Evolutionary conservation across 2,113 vertebrate species (phyloP).

Genomic region (Alces alces): DNA sequence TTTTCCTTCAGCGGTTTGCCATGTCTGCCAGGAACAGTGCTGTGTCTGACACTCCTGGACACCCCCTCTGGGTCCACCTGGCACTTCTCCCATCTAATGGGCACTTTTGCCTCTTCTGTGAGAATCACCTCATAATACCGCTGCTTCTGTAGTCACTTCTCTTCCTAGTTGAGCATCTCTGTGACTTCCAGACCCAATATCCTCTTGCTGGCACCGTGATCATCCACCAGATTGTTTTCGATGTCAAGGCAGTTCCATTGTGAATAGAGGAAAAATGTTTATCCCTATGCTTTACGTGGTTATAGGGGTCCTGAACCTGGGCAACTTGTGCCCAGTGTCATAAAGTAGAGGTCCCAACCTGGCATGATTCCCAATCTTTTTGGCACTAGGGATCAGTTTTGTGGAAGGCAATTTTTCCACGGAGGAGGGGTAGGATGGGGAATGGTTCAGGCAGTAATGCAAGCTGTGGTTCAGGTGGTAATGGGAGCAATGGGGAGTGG

Average conservation of each 20-base stretch:
- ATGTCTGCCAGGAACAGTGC: not conserved
- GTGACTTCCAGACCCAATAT: not conserved
- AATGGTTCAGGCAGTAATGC: not conserved
- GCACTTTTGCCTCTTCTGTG: not conserved
- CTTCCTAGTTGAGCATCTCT: not conserved
- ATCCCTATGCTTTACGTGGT: not conserved
- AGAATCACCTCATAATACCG: not conserved
- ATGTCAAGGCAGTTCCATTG: not conserved
- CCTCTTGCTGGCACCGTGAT: not conserved
- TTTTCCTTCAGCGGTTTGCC: not conserved
- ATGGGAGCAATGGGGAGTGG: not conserved
- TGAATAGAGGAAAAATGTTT: not conserved
- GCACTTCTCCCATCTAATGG: not conserved
- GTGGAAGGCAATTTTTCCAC: not conserved
- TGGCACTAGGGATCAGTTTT: not conserved
- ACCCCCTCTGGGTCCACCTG: not conserved
- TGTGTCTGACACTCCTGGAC: not conserved
- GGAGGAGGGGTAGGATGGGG: not conserved
- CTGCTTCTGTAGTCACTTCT: not conserved
- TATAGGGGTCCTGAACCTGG: not conserved
- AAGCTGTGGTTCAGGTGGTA: not conserved
- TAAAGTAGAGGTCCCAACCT: not conserved
- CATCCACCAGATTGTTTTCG: not conserved
- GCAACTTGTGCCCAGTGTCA: not conserved
- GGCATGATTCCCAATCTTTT: not conserved